These are phyloP conservation scores for Leucophora obtusa DNA, from an alignment of 2,888 invertebrate genomes.

Conservation along the genomic window DNA sequence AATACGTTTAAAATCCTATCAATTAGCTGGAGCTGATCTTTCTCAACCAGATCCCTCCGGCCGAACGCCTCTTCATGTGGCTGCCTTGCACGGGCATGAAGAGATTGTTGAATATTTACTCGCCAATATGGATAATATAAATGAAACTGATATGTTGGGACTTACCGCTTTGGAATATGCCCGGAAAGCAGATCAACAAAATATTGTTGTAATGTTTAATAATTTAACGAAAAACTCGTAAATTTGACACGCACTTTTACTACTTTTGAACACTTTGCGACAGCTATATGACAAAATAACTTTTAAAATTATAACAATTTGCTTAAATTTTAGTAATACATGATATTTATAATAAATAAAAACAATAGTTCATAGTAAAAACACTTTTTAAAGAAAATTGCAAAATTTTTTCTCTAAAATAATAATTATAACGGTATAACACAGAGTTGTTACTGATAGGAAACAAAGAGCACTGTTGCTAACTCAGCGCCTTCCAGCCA, in stretches of 20 bases:
- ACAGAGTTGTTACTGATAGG: too few species aligned
- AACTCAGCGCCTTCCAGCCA: too few species aligned
- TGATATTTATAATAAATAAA: too few species aligned
- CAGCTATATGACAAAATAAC: not conserved
- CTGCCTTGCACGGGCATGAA: constrained; percentile 81
- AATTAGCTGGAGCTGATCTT: constrained; percentile 85
- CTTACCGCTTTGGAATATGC: constrained; percentile 82
- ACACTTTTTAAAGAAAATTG: too few species aligned
- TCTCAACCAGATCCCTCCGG: constrained; percentile 82
- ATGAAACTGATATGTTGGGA: constrained; percentile 80
- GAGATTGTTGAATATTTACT: constrained; percentile 80
- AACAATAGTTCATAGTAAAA: too few species aligned
- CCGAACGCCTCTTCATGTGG: constrained; percentile 85
- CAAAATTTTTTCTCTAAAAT: too few species aligned
- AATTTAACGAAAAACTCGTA: constrained; percentile 14
- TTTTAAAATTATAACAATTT: too few species aligned
- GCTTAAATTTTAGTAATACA: too few species aligned
- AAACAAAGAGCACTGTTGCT: too few species aligned
- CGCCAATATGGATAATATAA: constrained; percentile 77
- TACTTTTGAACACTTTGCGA: not conserved
- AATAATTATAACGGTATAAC: too few species aligned
- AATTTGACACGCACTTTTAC: constrained; percentile 9
- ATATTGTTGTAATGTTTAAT: constrained; percentile 66
- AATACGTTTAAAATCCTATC: constrained; percentile 81
- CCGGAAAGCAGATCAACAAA: constrained; percentile 65